phyloP scores from a whole-genome alignment of 2,797 vertebrate species.

The Crenuchus spilurus region DNA sequence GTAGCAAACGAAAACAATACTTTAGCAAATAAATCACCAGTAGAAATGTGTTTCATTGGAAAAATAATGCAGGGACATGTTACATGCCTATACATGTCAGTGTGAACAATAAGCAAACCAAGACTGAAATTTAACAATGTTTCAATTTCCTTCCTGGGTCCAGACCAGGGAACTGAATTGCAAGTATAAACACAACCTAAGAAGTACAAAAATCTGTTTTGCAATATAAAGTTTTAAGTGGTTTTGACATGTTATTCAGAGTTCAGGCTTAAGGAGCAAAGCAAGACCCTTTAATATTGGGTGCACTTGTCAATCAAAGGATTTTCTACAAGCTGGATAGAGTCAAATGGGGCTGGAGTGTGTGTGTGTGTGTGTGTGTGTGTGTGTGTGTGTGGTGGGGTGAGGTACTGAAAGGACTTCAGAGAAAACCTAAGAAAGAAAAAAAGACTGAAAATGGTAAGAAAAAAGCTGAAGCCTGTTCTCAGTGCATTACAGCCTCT shows the following conservation, averaged over 20 bases:
- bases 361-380: no score
- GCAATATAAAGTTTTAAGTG: constrained; percentile 10
- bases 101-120: no score
- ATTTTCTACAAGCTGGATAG: constrained; percentile 12
- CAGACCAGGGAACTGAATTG: no score
- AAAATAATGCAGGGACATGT: no score
- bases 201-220: no score
- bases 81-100: no score
- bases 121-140: no score
- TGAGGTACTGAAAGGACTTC: constrained; percentile 17
- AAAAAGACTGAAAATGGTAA: background rate
- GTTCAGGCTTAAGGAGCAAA: background rate
- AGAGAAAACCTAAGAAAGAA: constrained; percentile 21
- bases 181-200: no score
- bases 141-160: no score
- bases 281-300: background rate
- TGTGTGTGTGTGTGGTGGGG: background rate
- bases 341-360: background rate
- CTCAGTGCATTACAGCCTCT: constrained; percentile 19
- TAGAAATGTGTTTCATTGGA: no score
- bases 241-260: background rate
- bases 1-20: no score
- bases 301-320: constrained; percentile 23
- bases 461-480: constrained; percentile 31
- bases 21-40: no score